Evolutionary conservation across 2,888 invertebrate species (phyloP), one percentile per base, ranked within the genome.

Genomic region (Spisula subtruncata): DNA sequence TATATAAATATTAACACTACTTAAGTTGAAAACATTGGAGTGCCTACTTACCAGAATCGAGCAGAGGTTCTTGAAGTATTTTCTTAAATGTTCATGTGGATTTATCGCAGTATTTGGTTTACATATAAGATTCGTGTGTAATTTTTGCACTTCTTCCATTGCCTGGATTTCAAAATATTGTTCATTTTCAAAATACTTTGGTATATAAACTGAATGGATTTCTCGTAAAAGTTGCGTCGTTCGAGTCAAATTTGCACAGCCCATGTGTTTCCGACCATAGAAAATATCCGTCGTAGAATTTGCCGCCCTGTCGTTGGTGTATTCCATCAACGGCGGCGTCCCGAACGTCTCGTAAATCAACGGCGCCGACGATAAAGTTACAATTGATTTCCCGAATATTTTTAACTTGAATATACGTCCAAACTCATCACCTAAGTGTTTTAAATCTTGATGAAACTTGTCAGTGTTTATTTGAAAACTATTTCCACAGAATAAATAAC

Each of bases 251-350:
- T 92, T 90, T n/a, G 92, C 92, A 75, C 85, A 86, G 2, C 92
- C 92, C 10, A 92, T 90, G 48, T 92, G 91, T 85, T 92, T 92
- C 56, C 92, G 35, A 1, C 86, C 91, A 20, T 90, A 88, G 41
- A 89, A 92, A 5, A 92, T 81, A 32, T 89, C 89, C 41, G 86
- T 79, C 25, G 92, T 89, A 20, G 91, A 91, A 60, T 92, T 92
- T 41, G 54, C 66, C 5, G 90, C 84, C 25, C 92, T 66, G 54
- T 92, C 92, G 71, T 92, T 92, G 6, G 90, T 83, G 60, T 85
- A 71, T 29, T 56, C 46, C n/a, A 86, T 85, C 41, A 87, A 32
- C 29, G 90, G 89, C 41, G 85, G 16, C 12, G 81, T 71, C 46
- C 84, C 87, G 81, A 92, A 89, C 48, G 87, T 83, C 10, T 80